These are phyloP conservation scores for Myocastor coypus DNA, from an alignment of 2,113 vertebrate species.

Conservation along the genomic window DNA sequence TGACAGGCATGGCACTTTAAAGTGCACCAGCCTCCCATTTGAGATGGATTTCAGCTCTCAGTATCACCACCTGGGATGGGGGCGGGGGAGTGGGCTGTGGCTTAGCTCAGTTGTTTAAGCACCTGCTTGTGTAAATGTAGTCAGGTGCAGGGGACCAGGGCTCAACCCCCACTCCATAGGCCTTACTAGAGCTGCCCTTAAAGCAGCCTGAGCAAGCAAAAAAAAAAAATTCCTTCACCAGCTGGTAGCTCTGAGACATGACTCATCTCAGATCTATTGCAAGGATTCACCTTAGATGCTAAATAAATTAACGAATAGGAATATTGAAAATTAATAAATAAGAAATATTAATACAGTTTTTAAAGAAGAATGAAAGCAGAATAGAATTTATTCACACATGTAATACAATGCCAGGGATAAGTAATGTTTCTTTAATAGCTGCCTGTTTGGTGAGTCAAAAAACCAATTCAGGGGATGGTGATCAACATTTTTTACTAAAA, in stretches of 20 bases:
- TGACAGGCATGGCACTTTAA: neutral
- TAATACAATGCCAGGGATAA: neutral
- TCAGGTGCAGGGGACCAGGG: too few species aligned
- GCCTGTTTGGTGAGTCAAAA: neutral
- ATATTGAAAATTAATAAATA: neutral
- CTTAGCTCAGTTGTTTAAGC: too few species aligned
- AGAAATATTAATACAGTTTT: neutral
- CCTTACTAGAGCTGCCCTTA: too few species aligned
- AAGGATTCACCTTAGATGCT: neutral
- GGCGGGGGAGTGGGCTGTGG: too few species aligned
- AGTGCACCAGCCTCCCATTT: neutral
- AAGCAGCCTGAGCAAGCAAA: too few species aligned
- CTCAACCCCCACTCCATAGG: too few species aligned
- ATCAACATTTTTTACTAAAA: neutral
- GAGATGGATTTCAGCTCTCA: neutral
- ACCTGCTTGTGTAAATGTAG: too few species aligned
- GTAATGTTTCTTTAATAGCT: neutral
- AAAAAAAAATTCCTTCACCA: neutral
- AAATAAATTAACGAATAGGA: neutral
- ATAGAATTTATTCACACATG: neutral
- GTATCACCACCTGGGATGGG: neutral
- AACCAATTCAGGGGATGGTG: neutral
- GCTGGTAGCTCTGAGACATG: neutral
- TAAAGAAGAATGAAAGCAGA: conserved; percentile 18
- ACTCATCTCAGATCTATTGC: neutral